Evolutionary conservation across 2,113 vertebrate genomes (phyloP), one percentile per base, ranked within the genome.

Genomic region (Rafetus swinhoei): DNA sequence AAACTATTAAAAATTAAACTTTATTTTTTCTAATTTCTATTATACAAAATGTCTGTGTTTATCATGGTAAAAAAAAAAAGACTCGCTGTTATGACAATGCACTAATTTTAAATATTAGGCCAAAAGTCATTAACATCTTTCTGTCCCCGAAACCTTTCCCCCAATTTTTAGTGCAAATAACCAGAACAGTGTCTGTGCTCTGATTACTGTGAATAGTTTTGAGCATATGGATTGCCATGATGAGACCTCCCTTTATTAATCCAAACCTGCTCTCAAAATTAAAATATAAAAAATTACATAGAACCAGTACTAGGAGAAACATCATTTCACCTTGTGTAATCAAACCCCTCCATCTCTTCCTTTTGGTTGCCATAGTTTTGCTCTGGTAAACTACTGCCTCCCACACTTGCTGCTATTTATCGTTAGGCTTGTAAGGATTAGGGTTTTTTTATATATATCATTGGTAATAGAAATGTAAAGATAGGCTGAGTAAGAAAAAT

Each of bases 371-470:
- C 69, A 29, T 22, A 84, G 54, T 27, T 6, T 53, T 27, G 7
- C 53, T 72, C 50, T 94, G 81, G 62, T 62, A 69, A 52, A 24
- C 45, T 90, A 5, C 0, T 0, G 80, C 91, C 55, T 62, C 79
- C 93, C 52, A 81, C 82, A 12, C 27, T 94, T 94, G 59, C 84
- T 84, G 82, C 84, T 79, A 81, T n/a, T 79, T 77, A 29, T 50
- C 84, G 62, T 72, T 72, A 35, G 32, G 4, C n/a, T 35, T 72
- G 65, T 18, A 72, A 72, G 65, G n/a, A 21, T 72, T 72, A 19
- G 18, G 16, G 2, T 19, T 35, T n/a, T 69, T 9, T 72, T 72
- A 9, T 9, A n/a, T 72, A 19, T 65, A 69, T 69, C 32, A n/a
- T 21, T 72, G n/a, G 35, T n/a, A 35, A 72, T 11, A 35, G 65